Evolutionary conservation across 2,888 invertebrate species (phyloP).

Genomic region (Eristalis tenax): DNA sequence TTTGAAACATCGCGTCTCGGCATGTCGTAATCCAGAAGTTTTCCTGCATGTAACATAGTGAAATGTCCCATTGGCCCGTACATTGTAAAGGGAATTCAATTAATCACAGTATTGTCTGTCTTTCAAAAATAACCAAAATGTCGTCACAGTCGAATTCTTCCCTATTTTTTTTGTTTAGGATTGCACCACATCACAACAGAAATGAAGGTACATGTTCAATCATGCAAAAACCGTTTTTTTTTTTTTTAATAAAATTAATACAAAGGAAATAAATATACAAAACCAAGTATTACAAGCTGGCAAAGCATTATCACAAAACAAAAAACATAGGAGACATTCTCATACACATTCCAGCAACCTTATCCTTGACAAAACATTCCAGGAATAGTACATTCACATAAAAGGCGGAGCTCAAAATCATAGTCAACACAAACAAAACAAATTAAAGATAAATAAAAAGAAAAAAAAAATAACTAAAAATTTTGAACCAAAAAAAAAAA

Average conservation of each 20-base stretch:
- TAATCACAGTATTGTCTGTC: not conserved
- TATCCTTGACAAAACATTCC: slow-evolving; percentile 50
- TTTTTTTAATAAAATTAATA: slow-evolving; percentile 13
- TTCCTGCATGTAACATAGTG: too few relatives aligned
- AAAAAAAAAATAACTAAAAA: slow-evolving; percentile 41
- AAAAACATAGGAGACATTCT: slow-evolving; percentile 37
- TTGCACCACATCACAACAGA: slow-evolving; percentile 6
- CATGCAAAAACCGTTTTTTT: slow-evolving; percentile 37
- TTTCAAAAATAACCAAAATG: not conserved
- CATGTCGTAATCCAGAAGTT: too few relatives aligned
- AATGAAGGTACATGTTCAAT: slow-evolving; percentile 9
- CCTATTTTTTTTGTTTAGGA: not conserved
- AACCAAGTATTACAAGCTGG: slow-evolving; percentile 46
- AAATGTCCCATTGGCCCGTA: too few relatives aligned
- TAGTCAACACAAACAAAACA: slow-evolving; percentile 55
- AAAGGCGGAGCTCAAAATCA: slow-evolving; percentile 63
- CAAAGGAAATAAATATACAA: slow-evolving; percentile 8
- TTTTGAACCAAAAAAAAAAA: slow-evolving; percentile 43
- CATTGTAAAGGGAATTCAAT: too few relatives aligned
- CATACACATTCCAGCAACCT: slow-evolving; percentile 45
- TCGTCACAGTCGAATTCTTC: not conserved
- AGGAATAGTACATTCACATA: slow-evolving; percentile 42
- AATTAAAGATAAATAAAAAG: slow-evolving; percentile 50
- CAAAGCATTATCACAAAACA: slow-evolving; percentile 36
- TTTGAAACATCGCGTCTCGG: too few relatives aligned